Conservation (phyloP, 2,888 invertebrate species). For the Callinectes sapidus region DNA sequence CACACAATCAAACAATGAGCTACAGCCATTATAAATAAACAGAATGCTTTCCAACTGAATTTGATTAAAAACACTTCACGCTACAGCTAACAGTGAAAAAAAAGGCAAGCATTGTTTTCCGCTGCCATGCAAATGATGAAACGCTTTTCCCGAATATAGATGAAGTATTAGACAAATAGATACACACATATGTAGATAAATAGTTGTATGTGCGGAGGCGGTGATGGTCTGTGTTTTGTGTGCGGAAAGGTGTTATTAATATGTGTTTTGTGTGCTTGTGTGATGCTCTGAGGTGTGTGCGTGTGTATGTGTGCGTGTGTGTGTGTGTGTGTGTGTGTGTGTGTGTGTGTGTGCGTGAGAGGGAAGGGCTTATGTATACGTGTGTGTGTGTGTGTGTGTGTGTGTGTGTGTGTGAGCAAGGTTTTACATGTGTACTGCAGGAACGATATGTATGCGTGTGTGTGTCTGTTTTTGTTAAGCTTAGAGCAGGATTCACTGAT, state of each 20-base stretch:
- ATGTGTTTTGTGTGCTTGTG: conserved; percentile 16
- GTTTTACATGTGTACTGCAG: neutral
- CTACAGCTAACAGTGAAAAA: conserved; percentile 22
- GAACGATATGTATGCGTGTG: neutral
- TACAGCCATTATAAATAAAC: conserved; percentile 52
- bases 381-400: conserved; percentile 5
- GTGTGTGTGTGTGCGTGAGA: neutral
- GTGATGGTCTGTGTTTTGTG: neutral
- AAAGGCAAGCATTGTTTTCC: conserved; percentile 3
- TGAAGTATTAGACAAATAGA: conserved; percentile 32
- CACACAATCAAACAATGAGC: conserved; percentile 57
- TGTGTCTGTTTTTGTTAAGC: neutral
- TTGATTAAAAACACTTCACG: conserved; percentile 57
- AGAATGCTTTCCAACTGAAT: conserved; percentile 51
- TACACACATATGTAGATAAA: conserved; percentile 20
- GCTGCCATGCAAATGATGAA: conserved; percentile 31
- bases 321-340: too few species aligned
- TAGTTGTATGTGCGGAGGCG: neutral
- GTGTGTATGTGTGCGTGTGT: neutral
- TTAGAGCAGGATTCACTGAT: neutral
- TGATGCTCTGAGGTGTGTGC: neutral
- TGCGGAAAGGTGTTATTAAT: neutral
- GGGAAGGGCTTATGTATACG: neutral
- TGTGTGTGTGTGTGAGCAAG: neutral
- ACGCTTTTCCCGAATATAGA: conserved; percentile 33